Base-by-base conservation (phyloP, 2,797 vertebrate species). In the Tenualosa ilisha region DNA sequence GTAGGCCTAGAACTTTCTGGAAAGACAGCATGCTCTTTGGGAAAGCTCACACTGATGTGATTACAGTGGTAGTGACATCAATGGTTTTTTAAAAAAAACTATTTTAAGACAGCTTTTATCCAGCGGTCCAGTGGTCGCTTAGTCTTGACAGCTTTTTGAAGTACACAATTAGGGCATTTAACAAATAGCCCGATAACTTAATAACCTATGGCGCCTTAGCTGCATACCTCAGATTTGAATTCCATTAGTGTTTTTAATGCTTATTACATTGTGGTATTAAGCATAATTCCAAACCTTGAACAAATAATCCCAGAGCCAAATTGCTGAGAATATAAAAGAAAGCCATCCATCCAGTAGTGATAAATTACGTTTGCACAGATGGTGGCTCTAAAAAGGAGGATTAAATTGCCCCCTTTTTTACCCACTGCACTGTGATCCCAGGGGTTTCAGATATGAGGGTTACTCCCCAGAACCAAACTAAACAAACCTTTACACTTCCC, bases 341-440 rank as follows among this genome's bases (percentile, higher is more conserved):
- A 84, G 56, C 2, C 31, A 79, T 79, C 2, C 31, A 79, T 79
- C 37, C 68, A 82, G 49, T 86, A 84, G 86, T 88, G 81, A 89
- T 84, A 51, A 88, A 90, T 61, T 82, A 24, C 61, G 81, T 87
- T 88, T 86, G 79, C 79, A 83, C 88, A 90, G 88, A 89, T 87
- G 86, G 86, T 13, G 85, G 53, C 26, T 20, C 81, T 89, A 86
- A 86, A 49, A 59, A 24, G 56, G 13, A 46, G 63, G 43, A 68
- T 86, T 83, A 53, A 81, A 68, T 82, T 86, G 49, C 81, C 79
- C 79, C 40, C 61, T 72, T 8, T 43, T 65, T 40, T 85, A 82
- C 24, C 37, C 81, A 22, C 24, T 50, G 4, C 84, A 68, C 81
- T 68, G 72, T 15, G 40, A 68, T 87, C 63, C 15, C 26, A 88